phyloP scores from a whole-genome alignment of 2,113 vertebrate species.

The Paralichthys olivaceus region DNA sequence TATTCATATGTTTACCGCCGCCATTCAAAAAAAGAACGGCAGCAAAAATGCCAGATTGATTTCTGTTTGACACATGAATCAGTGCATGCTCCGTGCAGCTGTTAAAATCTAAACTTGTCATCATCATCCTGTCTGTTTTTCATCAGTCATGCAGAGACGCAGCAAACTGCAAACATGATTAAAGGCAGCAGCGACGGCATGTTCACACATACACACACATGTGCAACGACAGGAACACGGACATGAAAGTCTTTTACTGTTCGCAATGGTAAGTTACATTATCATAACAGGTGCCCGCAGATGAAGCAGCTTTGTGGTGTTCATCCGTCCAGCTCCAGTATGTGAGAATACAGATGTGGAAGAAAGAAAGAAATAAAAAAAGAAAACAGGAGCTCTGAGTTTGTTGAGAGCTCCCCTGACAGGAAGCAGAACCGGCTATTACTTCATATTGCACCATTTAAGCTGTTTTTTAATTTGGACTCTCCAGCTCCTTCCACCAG shows the following conservation, averaged over 20 bases:
- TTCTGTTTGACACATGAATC: constrained; percentile 42
- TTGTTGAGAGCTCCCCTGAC: constrained; percentile 72
- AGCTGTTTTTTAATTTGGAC: constrained; percentile 76
- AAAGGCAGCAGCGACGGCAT: constrained; percentile 25
- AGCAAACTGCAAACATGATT: constrained; percentile 30
- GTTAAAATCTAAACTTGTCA: constrained; percentile 27
- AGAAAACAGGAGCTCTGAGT: constrained; percentile 46
- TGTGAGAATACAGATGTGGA: constrained; percentile 28
- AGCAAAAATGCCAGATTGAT: constrained; percentile 9
- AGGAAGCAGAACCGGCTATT: constrained; percentile 71
- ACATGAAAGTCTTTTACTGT: constrained; percentile 23
- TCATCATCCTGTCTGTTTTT: constrained; percentile 10
- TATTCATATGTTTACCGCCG: constrained; percentile 23
- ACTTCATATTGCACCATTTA: constrained; percentile 81
- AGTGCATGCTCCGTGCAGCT: constrained; percentile 5
- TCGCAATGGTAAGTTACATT: constrained; percentile 9
- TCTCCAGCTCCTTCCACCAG: constrained; percentile 63
- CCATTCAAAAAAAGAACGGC: background rate
- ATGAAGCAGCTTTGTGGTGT: constrained; percentile 29
- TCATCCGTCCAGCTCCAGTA: constrained; percentile 30
- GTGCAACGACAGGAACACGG: background rate
- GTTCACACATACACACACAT: background rate
- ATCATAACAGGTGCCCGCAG: constrained; percentile 25
- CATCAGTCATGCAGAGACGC: constrained; percentile 15
- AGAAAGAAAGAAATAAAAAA: constrained; percentile 23